phyloP scores from a whole-genome alignment of 1,140 invertebrate genomes.

The Battus philenor region DNA sequence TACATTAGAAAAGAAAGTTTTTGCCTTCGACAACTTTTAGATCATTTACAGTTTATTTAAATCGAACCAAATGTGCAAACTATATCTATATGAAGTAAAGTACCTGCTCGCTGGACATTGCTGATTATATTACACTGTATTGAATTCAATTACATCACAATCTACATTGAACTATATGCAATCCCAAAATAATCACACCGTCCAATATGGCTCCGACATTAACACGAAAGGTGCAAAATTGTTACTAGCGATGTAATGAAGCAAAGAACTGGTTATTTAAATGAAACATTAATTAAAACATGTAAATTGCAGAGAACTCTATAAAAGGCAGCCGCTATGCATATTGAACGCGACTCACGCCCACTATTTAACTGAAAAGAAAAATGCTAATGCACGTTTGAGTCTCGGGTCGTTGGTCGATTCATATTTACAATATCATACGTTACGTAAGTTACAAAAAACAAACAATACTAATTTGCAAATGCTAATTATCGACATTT shows the following conservation, averaged over 20 bases:
- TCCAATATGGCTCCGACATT: conserved; percentile 3
- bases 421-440: background rate
- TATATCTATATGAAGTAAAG: too few relatives aligned
- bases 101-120: too few relatives aligned
- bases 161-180: too few relatives aligned
- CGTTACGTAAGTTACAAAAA: background rate
- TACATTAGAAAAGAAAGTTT: too few relatives aligned
- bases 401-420: conserved; percentile 1
- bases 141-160: too few relatives aligned
- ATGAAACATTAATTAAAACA: conserved; percentile 18
- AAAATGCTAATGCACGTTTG: background rate
- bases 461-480: background rate
- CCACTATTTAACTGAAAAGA: conserved; percentile 13
- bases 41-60: too few relatives aligned
- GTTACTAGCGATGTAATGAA: conserved; percentile 12
- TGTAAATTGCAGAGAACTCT: conserved; percentile 13
- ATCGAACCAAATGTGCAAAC: too few relatives aligned
- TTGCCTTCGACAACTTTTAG: too few relatives aligned
- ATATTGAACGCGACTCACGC: conserved; percentile 4
- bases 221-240: conserved; percentile 10
- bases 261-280: conserved; percentile 13
- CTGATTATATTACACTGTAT: too few relatives aligned
- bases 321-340: conserved; percentile 12
- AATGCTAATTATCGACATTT: too few relatives aligned
- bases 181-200: too few relatives aligned